These are phyloP conservation scores for Aratinga solstitialis DNA, from an alignment of 2,797 vertebrate species.

Conservation along the genomic window DNA sequence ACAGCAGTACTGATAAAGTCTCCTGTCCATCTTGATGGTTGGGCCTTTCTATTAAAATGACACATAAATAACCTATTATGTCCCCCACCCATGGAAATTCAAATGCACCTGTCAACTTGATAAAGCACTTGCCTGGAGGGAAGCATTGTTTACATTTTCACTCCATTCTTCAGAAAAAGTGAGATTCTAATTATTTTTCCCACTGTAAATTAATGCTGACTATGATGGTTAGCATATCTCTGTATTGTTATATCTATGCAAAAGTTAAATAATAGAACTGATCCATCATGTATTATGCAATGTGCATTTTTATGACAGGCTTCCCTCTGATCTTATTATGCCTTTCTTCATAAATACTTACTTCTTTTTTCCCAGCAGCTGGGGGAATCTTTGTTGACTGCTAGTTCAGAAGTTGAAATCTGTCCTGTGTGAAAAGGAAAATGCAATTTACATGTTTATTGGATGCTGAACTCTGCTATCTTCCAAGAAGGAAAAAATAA, in stretches of 20 bases:
- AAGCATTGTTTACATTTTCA: constrained; percentile 99
- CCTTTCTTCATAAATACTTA: constrained; percentile 68
- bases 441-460: constrained; percentile 28
- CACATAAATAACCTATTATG: constrained; percentile 99
- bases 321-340: constrained; percentile 63
- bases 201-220: constrained; percentile 99
- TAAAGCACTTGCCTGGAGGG: constrained; percentile 99
- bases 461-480: constrained; percentile 9
- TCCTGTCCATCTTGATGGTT: constrained; percentile 84
- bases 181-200: constrained; percentile 99
- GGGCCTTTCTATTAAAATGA: constrained; percentile 92
- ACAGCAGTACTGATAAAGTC: constrained; percentile 85
- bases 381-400: constrained; percentile 62
- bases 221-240: constrained; percentile 85
- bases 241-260: constrained; percentile 80
- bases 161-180: constrained; percentile 97
- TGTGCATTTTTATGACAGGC: constrained; percentile 75
- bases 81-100: constrained; percentile 99
- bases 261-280: constrained; percentile 83
- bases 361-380: constrained; percentile 34
- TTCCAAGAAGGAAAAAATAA: neutral
- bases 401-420: constrained; percentile 59
- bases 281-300: constrained; percentile 78
- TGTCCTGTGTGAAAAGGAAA: constrained; percentile 56
- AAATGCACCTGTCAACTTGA: constrained; percentile 99